Evolutionary conservation across 1,140 invertebrate genomes (phyloP), one percentile per base, ranked within the genome.

Genomic region (Metopolophium dirhodum): DNA sequence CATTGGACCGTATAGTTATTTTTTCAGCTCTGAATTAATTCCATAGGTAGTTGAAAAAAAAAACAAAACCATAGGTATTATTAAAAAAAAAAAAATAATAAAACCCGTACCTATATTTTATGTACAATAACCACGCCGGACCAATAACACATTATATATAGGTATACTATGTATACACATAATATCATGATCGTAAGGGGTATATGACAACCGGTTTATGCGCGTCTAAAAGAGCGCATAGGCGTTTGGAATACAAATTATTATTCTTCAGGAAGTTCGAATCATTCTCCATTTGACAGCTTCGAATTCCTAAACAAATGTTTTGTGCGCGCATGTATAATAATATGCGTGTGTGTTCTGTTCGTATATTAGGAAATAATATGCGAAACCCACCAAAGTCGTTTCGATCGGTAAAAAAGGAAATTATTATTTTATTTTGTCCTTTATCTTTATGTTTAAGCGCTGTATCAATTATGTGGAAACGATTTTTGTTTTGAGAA

Each of bases 231-330:
- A 61, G 37, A 90, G 57, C 37, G 35, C 51, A 90, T n/a, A 90
- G 89, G 89, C 89, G 89, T 90, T 68, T 90, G 89, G 89, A 90
- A 90, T 90, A 90, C 89, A 90, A 90, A 90, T 90, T 90, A 88
- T 88, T 49, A 61, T 61, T 45, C 23, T 90, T 90, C 89, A 90
- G 89, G 89, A 90, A 90, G 89, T 90, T 45, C 89, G 37, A 45
- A 90, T 90, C 89, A 68, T 90, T 90, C 89, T 90, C 41, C 54
- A 41, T 90, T 68, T 90, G 89, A 90, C 89, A 90, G 89, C 54
- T 61, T 90, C 89, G 54, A 45, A 90, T 68, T 90, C 35, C 89
- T 68, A 45, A 45, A 30, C 87, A 51, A 35, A 87, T 87, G 61
- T 77, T 77, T 77, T 77, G 61, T 77, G 41, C 14, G 41, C 37